Conservation (phyloP, 2,113 vertebrate genomes). For the Rhineura floridana region DNA sequence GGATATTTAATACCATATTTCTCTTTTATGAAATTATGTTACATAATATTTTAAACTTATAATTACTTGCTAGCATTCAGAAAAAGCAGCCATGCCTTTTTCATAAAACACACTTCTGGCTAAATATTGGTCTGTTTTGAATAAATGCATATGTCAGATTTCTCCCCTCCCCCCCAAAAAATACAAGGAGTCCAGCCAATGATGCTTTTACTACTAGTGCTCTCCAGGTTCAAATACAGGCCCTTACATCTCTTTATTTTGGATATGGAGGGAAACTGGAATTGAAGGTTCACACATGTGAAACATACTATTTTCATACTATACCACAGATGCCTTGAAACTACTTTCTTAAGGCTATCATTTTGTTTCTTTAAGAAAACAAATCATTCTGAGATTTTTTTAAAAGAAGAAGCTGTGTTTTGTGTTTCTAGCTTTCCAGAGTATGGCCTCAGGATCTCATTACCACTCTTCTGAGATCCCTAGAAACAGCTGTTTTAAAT, state of each 20-base stretch:
- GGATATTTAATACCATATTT: constrained; percentile 24
- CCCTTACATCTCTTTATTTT: neutral
- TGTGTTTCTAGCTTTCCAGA: constrained; percentile 18
- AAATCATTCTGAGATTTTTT: neutral
- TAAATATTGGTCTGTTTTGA: neutral
- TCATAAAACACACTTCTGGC: neutral
- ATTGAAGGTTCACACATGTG: neutral
- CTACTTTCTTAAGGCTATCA: constrained; percentile 14
- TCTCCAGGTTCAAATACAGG: neutral
- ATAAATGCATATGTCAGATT: neutral
- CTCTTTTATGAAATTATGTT: neutral
- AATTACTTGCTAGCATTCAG: neutral
- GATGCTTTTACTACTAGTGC: neutral
- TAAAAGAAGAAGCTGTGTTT: neutral
- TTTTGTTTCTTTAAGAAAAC: constrained; percentile 16
- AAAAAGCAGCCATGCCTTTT: neutral
- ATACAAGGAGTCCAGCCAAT: neutral
- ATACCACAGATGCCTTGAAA: constrained; percentile 2
- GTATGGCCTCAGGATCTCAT: constrained; percentile 13
- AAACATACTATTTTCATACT: constrained; percentile 6
- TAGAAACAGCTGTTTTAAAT: constrained; percentile 16
- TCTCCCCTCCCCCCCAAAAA: neutral
- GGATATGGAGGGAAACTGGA: neutral
- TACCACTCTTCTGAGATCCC: constrained; percentile 16
- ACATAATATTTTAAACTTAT: neutral